Conservation (phyloP, 2,888 invertebrate genomes). For the Drosophila testacea region DNA sequence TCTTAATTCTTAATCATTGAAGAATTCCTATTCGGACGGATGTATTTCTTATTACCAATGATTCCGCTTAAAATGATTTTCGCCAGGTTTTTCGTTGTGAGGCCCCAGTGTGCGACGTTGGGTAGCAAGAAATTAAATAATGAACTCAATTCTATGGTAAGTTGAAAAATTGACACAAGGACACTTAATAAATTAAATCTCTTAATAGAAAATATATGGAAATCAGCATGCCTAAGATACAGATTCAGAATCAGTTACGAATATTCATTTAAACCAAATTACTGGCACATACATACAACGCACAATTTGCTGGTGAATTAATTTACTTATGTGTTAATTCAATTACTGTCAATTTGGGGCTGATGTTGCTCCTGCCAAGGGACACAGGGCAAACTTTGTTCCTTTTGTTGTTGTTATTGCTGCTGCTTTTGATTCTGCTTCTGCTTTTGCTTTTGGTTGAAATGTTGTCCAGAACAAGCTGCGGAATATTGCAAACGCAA, state of each 20-base stretch:
- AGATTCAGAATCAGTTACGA: neutral
- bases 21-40: no score
- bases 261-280: conserved; percentile 2
- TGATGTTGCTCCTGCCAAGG: conserved; percentile 6
- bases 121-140: neutral
- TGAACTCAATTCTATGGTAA: neutral
- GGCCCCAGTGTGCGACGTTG: no score
- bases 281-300: conserved; percentile 1
- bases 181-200: neutral
- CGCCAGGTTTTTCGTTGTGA: no score
- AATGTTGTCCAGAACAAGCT: conserved; percentile 7
- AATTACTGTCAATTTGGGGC: conserved; percentile 38
- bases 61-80: no score
- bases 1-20: no score
- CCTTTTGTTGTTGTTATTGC: conserved; percentile 5
- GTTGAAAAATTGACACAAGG: neutral
- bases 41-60: no score
- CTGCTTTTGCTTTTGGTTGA: neutral
- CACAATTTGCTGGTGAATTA: conserved; percentile 40
- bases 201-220: neutral
- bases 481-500: conserved; percentile 21
- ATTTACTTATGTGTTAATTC: conserved; percentile 48
- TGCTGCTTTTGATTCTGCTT: neutral
- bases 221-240: neutral
- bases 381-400: conserved; percentile 5